phyloP scores from a whole-genome alignment of 1,140 invertebrate genomes.

The Muscidifurax raptorellus region DNA sequence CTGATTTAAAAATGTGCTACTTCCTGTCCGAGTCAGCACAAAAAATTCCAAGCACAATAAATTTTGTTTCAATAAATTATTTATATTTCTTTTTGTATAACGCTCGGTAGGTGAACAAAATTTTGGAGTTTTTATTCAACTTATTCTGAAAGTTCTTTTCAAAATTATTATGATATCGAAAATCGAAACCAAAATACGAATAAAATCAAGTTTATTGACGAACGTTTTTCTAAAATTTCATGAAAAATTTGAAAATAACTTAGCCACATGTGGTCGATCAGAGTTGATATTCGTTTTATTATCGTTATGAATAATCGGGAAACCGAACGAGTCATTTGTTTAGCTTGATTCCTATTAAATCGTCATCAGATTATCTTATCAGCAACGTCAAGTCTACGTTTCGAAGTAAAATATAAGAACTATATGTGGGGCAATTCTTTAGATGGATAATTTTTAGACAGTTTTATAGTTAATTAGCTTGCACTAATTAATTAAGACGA shows the following conservation, averaged over 20 bases:
- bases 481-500: not conserved
- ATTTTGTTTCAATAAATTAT: no score
- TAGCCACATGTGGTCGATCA: not conserved
- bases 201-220: not conserved
- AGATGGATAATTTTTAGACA: conserved; percentile 2
- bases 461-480: not conserved
- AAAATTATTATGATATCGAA: no score
- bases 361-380: conserved; percentile 43
- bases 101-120: no score
- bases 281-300: not conserved
- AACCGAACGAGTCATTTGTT: conserved; percentile 17
- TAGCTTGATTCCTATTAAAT: conserved; percentile 20
- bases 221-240: not conserved
- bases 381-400: not conserved
- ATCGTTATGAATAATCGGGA: not conserved
- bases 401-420: conserved; percentile 2
- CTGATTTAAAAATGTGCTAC: no score
- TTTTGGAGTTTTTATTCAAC: no score
- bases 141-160: no score
- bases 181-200: no score
- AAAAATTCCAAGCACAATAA: no score
- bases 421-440: not conserved
- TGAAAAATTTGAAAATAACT: not conserved
- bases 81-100: no score
- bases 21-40: no score